These are phyloP conservation scores for Artemia franciscana DNA, from an alignment of 1,140 invertebrate genomes.

Conservation along the genomic window DNA sequence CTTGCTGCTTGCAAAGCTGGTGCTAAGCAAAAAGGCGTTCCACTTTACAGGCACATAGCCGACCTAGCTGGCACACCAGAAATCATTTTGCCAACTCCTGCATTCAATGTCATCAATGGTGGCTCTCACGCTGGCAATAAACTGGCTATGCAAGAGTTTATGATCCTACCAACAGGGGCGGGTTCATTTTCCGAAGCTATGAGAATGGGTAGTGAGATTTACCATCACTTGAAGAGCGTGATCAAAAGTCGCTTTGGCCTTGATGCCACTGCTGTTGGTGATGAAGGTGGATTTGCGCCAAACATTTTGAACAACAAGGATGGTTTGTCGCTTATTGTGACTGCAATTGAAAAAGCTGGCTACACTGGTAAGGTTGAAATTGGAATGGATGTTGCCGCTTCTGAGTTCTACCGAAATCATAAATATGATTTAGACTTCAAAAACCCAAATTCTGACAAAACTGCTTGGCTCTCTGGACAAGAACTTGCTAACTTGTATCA, in stretches of 20 bases:
- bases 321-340: slow-evolving; percentile 55
- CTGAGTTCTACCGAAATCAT: slow-evolving; percentile 64
- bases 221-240: slow-evolving; percentile 85
- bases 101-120: slow-evolving; percentile 98
- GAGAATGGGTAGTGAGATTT: slow-evolving; percentile 92
- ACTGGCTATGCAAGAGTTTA: slow-evolving; percentile 96
- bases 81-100: slow-evolving; percentile 82
- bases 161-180: slow-evolving; percentile 83
- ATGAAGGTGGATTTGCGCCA: slow-evolving; percentile 98
- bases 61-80: slow-evolving; percentile 74
- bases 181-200: slow-evolving; percentile 83
- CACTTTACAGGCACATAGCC: slow-evolving; percentile 69
- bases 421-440: slow-evolving; percentile 97
- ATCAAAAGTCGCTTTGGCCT: slow-evolving; percentile 85
- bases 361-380: slow-evolving; percentile 86
- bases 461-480: slow-evolving; percentile 46
- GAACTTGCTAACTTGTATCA: slow-evolving; percentile 67
- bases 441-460: slow-evolving; percentile 63
- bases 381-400: slow-evolving; percentile 97
- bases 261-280: slow-evolving; percentile 90
- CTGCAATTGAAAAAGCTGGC: slow-evolving; percentile 79
- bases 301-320: slow-evolving; percentile 94
- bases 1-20: slow-evolving; percentile 88
- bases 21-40: slow-evolving; percentile 73
- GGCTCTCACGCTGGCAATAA: slow-evolving; percentile 97